Percentiles rank a stretch among this genome's conserved stretches.
Evolutionary conservation across 2,113 vertebrate genomes (phyloP).

Genomic region (Sapayoa aenigma): DNA sequence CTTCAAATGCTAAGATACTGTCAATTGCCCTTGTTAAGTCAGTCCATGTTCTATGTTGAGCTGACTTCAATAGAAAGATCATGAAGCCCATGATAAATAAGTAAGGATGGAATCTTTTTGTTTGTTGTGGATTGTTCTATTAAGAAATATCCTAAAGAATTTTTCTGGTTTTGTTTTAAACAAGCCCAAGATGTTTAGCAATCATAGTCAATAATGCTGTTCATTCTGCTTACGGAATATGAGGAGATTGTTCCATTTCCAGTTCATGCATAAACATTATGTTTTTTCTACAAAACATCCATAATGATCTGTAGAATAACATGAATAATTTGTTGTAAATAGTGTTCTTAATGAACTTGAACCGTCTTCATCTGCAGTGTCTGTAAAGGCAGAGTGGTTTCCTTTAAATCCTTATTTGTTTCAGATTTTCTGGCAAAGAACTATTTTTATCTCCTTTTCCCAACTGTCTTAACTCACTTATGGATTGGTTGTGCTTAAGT

Average conservation of each 20-base stretch:
- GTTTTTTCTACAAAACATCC: neutral
- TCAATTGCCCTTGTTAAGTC: neutral
- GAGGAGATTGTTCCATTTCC: conserved; percentile 1
- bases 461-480: neutral
- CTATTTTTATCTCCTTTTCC: neutral
- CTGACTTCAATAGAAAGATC: neutral
- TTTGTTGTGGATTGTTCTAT: neutral
- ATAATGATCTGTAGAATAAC: neutral
- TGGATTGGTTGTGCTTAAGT: neutral
- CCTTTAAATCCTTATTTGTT: conserved; percentile 6
- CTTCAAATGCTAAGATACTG: neutral
- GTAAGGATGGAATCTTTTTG: neutral
- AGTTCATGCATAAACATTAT: neutral
- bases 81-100: neutral
- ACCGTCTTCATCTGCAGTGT: neutral
- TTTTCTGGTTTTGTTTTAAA: neutral
- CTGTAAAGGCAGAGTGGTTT: conserved; percentile 7
- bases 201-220: neutral
- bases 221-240: neutral
- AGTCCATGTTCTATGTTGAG: neutral
- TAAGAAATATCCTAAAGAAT: neutral
- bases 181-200: neutral
- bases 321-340: conserved; percentile 18
- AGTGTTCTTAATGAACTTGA: conserved; percentile 26
- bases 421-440: neutral